phyloP scores from a whole-genome alignment of 2,113 vertebrate genomes.

The Bubo bubo region DNA sequence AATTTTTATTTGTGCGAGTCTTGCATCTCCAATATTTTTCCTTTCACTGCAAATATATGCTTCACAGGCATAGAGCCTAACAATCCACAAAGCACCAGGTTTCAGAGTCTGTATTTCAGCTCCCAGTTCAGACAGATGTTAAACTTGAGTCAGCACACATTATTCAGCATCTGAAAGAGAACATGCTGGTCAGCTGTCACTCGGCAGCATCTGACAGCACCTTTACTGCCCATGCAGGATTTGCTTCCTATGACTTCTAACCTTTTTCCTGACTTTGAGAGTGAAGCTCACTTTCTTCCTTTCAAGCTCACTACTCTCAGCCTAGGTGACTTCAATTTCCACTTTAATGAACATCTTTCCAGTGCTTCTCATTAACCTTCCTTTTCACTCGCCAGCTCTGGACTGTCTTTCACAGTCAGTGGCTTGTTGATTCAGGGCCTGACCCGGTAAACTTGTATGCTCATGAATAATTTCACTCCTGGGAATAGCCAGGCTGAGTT shows the following conservation, averaged over 20 bases:
- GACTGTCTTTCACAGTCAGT: conserved; percentile 27
- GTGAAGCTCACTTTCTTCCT: background rate
- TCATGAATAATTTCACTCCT: conserved; percentile 11
- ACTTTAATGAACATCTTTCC: background rate
- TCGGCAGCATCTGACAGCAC: background rate
- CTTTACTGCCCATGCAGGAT: background rate
- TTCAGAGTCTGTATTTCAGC: background rate
- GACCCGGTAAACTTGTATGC: background rate
- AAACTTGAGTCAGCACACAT: background rate
- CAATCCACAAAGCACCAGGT: background rate
- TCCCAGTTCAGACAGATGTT: background rate
- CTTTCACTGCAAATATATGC: background rate
- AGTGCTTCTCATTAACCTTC: conserved; percentile 42
- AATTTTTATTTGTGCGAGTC: background rate
- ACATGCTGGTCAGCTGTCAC: background rate
- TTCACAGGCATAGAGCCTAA: background rate
- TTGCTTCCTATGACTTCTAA: background rate
- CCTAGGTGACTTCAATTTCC: background rate
- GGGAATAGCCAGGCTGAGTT: background rate
- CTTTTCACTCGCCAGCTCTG: background rate
- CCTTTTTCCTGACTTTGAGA: background rate
- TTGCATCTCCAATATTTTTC: background rate
- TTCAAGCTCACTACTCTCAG: background rate
- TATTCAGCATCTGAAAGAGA: background rate
- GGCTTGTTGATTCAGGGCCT: conserved; percentile 29